Percentiles rank a stretch among this genome's conserved stretches.
phyloP scores from a whole-genome alignment of 2,888 invertebrate genomes.

The Hypomecis atomaria region DNA sequence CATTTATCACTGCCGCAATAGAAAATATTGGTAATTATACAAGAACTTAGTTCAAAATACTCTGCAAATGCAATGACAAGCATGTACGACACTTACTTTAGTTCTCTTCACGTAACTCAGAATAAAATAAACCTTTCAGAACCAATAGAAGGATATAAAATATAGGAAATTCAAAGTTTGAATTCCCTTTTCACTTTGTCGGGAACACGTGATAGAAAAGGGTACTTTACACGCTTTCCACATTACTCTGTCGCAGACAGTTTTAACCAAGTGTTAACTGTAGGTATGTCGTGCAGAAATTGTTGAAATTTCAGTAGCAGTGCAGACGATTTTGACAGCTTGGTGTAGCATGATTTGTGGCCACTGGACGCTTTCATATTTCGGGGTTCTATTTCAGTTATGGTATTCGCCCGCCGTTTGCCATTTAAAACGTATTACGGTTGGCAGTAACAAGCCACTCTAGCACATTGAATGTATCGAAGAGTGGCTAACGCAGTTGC shows the following conservation, averaged over 20 bases:
- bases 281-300: conserved; percentile 1
- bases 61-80: too few relatives aligned
- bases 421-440: conserved; percentile 2
- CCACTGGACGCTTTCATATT: neutral
- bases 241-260: conserved; percentile 1
- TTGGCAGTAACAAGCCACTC: neutral
- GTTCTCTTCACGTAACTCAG: too few relatives aligned
- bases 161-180: too few relatives aligned
- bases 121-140: too few relatives aligned
- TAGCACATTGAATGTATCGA: neutral
- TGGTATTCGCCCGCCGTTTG: neutral
- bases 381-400: neutral
- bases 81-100: too few relatives aligned
- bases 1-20: too few relatives aligned
- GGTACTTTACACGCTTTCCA: neutral
- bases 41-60: too few relatives aligned
- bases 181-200: too few relatives aligned
- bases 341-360: conserved; percentile 1
- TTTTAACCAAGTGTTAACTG: too few relatives aligned
- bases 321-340: neutral
- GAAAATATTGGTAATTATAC: too few relatives aligned
- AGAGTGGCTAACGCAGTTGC: too few relatives aligned
- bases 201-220: neutral
- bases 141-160: too few relatives aligned
- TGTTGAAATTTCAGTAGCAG: neutral